Percentiles rank a stretch among this genome's conserved stretches.
These are phyloP conservation scores for Stomatorhinus walkeri DNA, from an alignment of 2,797 vertebrate species.

Conservation along the genomic window DNA sequence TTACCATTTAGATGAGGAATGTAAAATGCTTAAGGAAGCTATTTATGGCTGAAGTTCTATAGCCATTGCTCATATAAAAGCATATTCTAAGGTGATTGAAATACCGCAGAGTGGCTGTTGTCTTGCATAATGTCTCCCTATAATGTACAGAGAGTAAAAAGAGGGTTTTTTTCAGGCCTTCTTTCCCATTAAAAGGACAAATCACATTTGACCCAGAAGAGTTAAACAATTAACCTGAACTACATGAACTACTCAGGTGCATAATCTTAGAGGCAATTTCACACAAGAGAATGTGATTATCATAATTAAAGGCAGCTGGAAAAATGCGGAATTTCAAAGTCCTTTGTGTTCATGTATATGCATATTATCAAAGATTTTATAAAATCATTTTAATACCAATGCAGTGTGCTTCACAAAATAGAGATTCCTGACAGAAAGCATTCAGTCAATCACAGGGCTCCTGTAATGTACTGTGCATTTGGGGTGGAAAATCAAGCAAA, in stretches of 20 bases:
- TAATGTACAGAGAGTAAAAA: background rate
- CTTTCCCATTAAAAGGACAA: background rate
- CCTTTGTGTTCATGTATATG: background rate
- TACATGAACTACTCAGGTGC: background rate
- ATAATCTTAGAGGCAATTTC: background rate
- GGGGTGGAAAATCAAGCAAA: background rate
- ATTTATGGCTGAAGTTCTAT: background rate
- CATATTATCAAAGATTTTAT: background rate
- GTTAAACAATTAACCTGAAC: slow-evolving; percentile 4
- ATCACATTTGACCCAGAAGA: background rate
- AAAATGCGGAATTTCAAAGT: background rate
- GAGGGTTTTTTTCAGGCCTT: background rate
- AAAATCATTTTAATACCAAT: background rate
- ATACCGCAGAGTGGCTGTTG: background rate
- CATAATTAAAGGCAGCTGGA: background rate
- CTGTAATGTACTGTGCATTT: background rate
- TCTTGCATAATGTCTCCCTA: background rate
- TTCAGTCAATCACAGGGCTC: background rate
- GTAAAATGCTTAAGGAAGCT: background rate
- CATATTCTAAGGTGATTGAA: background rate
- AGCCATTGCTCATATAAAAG: background rate
- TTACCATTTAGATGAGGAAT: background rate
- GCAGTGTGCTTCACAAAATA: background rate
- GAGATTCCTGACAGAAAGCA: background rate
- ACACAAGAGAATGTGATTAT: background rate